These are phyloP conservation scores for Pleuronectes platessa DNA, from an alignment of 2,113 vertebrate genomes.

Conservation along the genomic window DNA sequence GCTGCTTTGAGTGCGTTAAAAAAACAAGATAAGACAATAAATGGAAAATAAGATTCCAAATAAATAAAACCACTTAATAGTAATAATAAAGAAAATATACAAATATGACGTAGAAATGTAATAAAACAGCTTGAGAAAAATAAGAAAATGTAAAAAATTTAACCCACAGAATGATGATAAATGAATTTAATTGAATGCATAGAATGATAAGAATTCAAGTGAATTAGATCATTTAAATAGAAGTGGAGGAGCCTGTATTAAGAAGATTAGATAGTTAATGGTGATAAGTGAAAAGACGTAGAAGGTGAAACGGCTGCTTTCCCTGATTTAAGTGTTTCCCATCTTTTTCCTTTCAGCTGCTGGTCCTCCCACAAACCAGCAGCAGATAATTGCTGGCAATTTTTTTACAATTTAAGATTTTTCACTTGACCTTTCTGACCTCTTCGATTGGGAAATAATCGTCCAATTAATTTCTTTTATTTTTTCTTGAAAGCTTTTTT, in stretches of 20 bases:
- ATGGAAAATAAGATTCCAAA: too few species aligned
- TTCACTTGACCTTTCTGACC: constrained; percentile 5
- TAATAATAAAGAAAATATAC: too few species aligned
- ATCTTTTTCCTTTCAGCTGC: neutral
- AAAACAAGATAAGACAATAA: too few species aligned
- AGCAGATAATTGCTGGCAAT: neutral
- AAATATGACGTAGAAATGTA: too few species aligned
- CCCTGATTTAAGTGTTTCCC: neutral
- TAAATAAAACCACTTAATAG: too few species aligned
- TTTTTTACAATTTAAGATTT: constrained; percentile 1
- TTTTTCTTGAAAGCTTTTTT: neutral
- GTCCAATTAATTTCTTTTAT: constrained; percentile 58
- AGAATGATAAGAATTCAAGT: neutral
- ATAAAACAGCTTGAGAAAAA: too few species aligned
- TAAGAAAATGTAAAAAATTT: too few species aligned
- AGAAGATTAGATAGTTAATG: neutral
- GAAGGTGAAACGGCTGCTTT: too few species aligned
- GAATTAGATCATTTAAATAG: neutral
- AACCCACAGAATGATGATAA: too few species aligned
- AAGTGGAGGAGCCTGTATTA: neutral
- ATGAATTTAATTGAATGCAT: neutral
- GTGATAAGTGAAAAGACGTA: neutral
- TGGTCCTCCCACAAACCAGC: neutral
- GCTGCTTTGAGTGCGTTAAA: too few species aligned
- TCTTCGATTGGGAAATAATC: constrained; percentile 14